phyloP scores from a whole-genome alignment of 2,888 invertebrate genomes.

The Pseudoips prasinana region DNA sequence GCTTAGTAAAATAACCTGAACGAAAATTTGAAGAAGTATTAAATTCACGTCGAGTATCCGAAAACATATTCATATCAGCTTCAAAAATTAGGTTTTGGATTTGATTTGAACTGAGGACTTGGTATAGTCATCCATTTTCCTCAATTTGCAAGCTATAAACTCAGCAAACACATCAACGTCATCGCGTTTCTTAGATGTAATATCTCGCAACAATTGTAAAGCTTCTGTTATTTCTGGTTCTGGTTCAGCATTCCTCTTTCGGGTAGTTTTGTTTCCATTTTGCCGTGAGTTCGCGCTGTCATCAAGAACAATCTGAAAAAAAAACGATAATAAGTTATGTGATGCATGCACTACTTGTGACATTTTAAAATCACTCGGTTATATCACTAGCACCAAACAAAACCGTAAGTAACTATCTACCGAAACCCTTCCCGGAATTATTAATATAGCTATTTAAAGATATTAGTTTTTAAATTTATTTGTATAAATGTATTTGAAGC shows the following conservation, averaged over 20 bases:
- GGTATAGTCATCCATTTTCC: conserved; percentile 2
- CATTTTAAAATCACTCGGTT: conserved; percentile 3
- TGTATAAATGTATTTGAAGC: too few relatives aligned
- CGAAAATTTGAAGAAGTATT: conserved; percentile 4
- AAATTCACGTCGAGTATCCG: conserved; percentile 3
- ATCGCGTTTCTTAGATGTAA: conserved; percentile 3
- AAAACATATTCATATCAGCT: conserved; percentile 4
- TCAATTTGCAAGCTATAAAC: conserved; percentile 2
- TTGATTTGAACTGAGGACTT: conserved; percentile 3
- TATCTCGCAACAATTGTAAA: conserved; percentile 5
- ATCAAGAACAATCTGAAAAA: conserved; percentile 1
- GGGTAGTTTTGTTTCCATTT: conserved; percentile 2
- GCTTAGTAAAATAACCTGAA: conserved; percentile 2
- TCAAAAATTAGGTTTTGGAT: conserved; percentile 5
- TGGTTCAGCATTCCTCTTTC: conserved; percentile 1
- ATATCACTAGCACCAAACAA: not conserved
- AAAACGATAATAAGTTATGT: conserved; percentile 1
- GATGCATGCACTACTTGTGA: conserved; percentile 3
- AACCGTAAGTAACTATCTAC: too few relatives aligned
- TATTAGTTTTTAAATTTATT: too few relatives aligned
- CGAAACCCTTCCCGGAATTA: too few relatives aligned
- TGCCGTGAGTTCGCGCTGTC: conserved; percentile 3
- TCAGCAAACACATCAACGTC: conserved; percentile 2
- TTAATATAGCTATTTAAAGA: too few relatives aligned
- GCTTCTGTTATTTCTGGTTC: conserved; percentile 3